A percentile compares a stretch with the other conserved stretches of the same genome.
phyloP scores from a whole-genome alignment of 2,888 invertebrate genomes.

The Heteropelma amictum region DNA sequence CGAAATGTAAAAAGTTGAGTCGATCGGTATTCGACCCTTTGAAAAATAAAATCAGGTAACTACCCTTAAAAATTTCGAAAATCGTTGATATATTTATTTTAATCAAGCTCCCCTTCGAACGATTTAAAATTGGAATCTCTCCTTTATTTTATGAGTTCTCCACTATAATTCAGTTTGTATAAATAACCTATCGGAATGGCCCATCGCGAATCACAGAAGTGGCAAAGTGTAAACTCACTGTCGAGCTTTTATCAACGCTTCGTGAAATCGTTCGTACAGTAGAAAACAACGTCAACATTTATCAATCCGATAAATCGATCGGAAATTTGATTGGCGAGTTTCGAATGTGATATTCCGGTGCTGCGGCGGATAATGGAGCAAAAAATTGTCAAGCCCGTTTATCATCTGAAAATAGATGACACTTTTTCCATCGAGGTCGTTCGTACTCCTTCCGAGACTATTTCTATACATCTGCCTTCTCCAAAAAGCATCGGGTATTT shows the following conservation, averaged over 20 bases:
- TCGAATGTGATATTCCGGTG: conserved; percentile 22
- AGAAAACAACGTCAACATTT: conserved; percentile 9
- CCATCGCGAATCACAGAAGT: too few species aligned
- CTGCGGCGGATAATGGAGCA: neutral
- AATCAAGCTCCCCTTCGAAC: neutral
- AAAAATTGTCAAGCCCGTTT: conserved; percentile 17
- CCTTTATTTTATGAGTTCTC: too few species aligned
- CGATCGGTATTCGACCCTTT: too few species aligned
- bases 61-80: too few species aligned
- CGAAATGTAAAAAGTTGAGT: too few species aligned
- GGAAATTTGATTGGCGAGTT: conserved; percentile 36
- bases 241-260: too few species aligned
- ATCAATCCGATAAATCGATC: conserved; percentile 8
- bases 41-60: too few species aligned
- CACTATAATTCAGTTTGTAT: neutral
- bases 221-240: too few species aligned
- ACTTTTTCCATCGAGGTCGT: conserved; percentile 15
- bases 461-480: neutral
- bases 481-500: neutral
- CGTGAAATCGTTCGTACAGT: neutral
- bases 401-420: conserved; percentile 33
- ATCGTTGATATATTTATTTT: too few species aligned
- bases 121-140: neutral
- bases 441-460: neutral
- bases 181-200: neutral